A percentile compares a stretch with the other conserved stretches of the same genome.
phyloP scores from a whole-genome alignment of 1,140 invertebrate species.

The Bradynema listronoti region DNA sequence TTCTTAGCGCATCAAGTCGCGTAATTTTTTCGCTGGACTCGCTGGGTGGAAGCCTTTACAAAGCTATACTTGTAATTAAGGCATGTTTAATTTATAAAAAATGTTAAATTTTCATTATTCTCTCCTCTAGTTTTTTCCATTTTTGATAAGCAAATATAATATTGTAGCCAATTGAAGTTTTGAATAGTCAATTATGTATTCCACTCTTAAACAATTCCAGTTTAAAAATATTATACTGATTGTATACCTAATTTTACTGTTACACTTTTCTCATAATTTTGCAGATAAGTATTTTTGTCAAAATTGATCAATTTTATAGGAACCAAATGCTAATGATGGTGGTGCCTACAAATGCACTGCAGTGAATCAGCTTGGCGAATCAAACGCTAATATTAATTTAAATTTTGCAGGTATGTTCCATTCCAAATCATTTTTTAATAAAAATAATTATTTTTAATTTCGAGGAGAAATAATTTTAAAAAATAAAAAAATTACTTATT shows the following conservation, averaged over 20 bases:
- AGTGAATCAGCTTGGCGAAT: constrained; percentile 93
- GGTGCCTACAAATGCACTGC: constrained; percentile 98
- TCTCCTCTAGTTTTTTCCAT: no score
- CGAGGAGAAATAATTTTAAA: background rate
- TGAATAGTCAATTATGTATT: constrained; percentile 4
- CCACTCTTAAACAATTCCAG: background rate
- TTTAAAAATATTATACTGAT: background rate
- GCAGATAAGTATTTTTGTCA: no score
- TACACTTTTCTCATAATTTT: no score
- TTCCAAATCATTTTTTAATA: background rate
- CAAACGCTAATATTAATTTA: constrained; percentile 97
- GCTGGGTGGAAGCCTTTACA: constrained; percentile 66
- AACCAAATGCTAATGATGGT: constrained; percentile 86
- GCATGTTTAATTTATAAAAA: constrained; percentile 30
- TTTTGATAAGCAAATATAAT: background rate
- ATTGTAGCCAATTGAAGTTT: background rate
- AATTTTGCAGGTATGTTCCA: constrained; percentile 86
- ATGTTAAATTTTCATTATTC: no score
- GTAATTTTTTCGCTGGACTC: constrained; percentile 62
- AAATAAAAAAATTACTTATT: background rate
- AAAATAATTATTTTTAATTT: background rate
- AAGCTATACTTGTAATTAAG: constrained; percentile 54
- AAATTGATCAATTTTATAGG: no score
- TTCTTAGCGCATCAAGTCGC: constrained; percentile 71
- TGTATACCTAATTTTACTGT: background rate